A percentile compares a stretch with the other conserved stretches of the same genome.
Evolutionary conservation across 2,797 vertebrate species (phyloP).

Genomic region (Nannoperca australis): DNA sequence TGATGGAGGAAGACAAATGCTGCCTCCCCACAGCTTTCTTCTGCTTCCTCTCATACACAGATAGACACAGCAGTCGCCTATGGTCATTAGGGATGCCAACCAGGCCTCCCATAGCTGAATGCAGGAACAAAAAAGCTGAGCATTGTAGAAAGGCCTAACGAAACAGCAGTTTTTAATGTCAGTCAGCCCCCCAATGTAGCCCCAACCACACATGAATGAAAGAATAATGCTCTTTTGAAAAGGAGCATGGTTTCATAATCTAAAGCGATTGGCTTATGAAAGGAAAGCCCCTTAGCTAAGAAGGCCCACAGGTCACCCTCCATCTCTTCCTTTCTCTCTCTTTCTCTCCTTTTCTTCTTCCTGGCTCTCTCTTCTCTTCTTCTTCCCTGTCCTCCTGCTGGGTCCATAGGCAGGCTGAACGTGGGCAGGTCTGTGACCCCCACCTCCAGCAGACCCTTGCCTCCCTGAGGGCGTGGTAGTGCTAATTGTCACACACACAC

Average conservation of each 20-base stretch:
- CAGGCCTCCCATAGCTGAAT: constrained; percentile 44
- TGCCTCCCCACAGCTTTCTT: not conserved
- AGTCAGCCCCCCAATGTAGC: constrained; percentile 52
- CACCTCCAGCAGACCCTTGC: constrained; percentile 56
- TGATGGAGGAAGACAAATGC: not conserved
- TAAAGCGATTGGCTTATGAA: constrained; percentile 72
- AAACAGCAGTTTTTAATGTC: constrained; percentile 72
- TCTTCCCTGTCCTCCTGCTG: constrained; percentile 50
- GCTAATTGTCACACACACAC: constrained; percentile 71
- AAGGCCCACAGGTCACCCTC: constrained; percentile 70
- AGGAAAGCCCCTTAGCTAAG: constrained; percentile 72
- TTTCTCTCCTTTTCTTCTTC: constrained; percentile 10
- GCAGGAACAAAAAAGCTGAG: constrained; percentile 71
- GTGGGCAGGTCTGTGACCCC: constrained; percentile 56
- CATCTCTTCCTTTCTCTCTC: constrained; percentile 55
- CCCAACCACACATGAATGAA: constrained; percentile 67
- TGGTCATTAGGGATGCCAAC: constrained; percentile 32
- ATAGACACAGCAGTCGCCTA: constrained; percentile 31
- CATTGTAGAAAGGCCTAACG: constrained; percentile 76
- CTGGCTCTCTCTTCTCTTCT: constrained; percentile 6
- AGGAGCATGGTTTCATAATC: constrained; percentile 73
- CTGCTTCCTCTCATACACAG: constrained; percentile 9
- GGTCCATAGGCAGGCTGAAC: constrained; percentile 57
- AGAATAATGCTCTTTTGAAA: constrained; percentile 78
- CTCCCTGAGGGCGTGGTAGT: constrained; percentile 61